Conservation (phyloP, 1,140 invertebrate genomes). For the Olivierus martensii region DNA sequence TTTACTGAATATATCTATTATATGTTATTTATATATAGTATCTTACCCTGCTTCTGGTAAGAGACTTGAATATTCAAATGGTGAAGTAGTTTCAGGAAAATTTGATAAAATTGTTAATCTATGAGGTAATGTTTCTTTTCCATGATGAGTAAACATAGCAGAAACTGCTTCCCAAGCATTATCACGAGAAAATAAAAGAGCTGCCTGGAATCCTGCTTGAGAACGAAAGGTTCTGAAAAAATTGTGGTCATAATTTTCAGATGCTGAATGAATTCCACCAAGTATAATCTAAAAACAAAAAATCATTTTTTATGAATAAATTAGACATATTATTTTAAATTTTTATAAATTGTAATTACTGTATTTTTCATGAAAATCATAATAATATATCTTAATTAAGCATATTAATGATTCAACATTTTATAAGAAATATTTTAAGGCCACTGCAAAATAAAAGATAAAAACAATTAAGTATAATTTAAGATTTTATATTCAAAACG, state of each 20-base stretch:
- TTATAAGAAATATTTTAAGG: too few species aligned
- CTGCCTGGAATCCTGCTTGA: conserved; percentile 39
- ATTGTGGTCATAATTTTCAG: conserved; percentile 37
- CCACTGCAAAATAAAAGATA: too few species aligned
- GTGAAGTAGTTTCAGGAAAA: conserved; percentile 59
- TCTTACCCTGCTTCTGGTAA: conserved; percentile 14
- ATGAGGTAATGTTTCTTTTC: conserved; percentile 44
- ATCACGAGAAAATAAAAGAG: conserved; percentile 46
- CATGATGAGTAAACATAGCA: conserved; percentile 54
- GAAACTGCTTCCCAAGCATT: conserved; percentile 43
- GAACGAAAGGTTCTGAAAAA: conserved; percentile 43
- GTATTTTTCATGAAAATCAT: too few species aligned
- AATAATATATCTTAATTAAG: too few species aligned
- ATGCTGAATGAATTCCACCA: conserved; percentile 31
- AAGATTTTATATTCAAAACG: too few species aligned
- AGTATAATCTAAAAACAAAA: conserved; percentile 29
- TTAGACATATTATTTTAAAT: too few species aligned
- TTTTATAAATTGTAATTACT: too few species aligned
- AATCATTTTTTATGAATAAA: background rate
- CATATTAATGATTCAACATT: too few species aligned
- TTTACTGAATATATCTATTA: too few species aligned
- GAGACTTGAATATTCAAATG: conserved; percentile 42
- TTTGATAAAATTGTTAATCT: conserved; percentile 50
- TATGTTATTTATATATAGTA: background rate
- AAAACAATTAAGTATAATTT: too few species aligned